Evolutionary conservation across 2,113 vertebrate genomes (phyloP), one percentile per base, ranked within the genome.

Genomic region (Erinaceus europaeus): DNA sequence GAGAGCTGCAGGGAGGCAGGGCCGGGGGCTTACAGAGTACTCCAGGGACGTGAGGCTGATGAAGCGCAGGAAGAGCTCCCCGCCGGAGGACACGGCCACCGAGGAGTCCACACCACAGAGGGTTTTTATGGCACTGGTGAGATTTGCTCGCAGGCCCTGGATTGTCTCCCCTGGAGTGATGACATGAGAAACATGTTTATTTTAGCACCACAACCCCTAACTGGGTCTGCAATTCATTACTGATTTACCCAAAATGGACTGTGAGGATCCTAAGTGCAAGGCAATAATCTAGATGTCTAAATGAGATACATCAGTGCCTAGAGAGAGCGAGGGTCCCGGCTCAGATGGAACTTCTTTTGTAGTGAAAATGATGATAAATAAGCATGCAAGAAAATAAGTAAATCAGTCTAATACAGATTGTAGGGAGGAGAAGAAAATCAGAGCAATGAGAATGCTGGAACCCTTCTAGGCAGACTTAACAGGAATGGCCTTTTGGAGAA

Each of bases 61-160:
- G 96, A 99, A 99, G 32, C 99, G 98, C 38, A 99, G 97, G 96
- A 99, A 99, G 48, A 99, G 98, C 91, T 99, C 98, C 67, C 99
- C 99, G 0, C 98, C 99, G 0, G 99, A 99, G 10, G 98, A 99
- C 48, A 99, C 98, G 0, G 99, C 98, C 93, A 99, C 99, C 0
- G 99, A 99, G 8, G 99, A 99, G 97, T 99, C 98, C 57, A 98
- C 98, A 0, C 97, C 95, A 0, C 97, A 98, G 68, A 99, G 96
- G 0, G 97, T 98, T 90, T 96, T 95, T 50, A 98, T 99, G 89
- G 98, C 98, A 61, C 89, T 94, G 40, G 94, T 99, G 96, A 99
- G 95, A 86, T 98, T 99, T 71, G 98, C 99, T 83, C 99, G 96
- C 93, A 99, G 96, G 29, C 99, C 99, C 94, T 98, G 97, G 86